Base-by-base conservation (phyloP, 1,140 invertebrate species). In the Drosophila rhopaloa region DNA sequence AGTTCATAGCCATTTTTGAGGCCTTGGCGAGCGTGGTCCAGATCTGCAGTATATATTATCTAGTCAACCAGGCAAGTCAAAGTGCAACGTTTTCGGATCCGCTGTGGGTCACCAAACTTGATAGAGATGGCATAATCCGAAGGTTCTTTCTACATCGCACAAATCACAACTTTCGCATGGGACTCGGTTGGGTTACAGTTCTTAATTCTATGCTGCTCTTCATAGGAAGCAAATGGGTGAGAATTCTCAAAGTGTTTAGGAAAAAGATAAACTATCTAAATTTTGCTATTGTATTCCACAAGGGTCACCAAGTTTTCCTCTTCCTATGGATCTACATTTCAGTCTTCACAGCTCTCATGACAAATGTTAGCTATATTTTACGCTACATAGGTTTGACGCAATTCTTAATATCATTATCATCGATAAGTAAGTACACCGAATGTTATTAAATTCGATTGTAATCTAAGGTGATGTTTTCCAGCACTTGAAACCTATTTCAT, bases 401-500 rank as follows among this genome's bases (percentile, higher is more conserved):
- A 4, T 1, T 62, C 1, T 29, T n/a, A 10, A 27, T 11, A 8
- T 16, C 10, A 9, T 16, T 57, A 38, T 35, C 27, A 2, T 8
- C 10, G 14, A 2, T 63, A 5, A 1, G 63, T 63, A 63, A 66
- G 63, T 62, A 1, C 0, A 1, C 1, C 0, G 8, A 4, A 0
- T 4, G 5, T 11, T 4, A 16, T 27, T 27, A 9, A 13, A 19
- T 27, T 2, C 24, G 24, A 24, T 24, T 19, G n/a, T 24, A 13
- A 32, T 2, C 0, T 37, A 19, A 46, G 37, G 6, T 13, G 3
- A 41, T 1, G 5, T 11, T 40, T 53, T 14, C 4, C 41, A 86
- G 83, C 8, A 0, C 5, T 88, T 7, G 24, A 79, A 11, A 10
- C 6, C 6, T 83, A 86, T 27, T 83, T 62, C 1, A 7, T 51